Base-by-base conservation (phyloP, 2,888 invertebrate species). In the Lasioglossum malachurum region DNA sequence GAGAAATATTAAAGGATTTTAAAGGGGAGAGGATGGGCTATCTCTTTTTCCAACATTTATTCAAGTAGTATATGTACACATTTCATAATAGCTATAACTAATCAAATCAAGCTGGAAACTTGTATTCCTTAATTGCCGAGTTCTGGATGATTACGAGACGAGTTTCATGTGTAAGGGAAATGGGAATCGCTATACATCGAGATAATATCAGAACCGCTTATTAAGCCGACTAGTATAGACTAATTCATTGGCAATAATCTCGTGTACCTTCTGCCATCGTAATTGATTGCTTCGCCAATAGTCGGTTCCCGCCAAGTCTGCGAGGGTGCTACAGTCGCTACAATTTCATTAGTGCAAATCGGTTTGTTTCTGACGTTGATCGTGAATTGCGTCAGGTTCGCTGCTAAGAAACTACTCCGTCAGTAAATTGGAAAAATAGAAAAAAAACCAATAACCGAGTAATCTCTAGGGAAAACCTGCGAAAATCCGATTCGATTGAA, bases 221-320 rank as follows among this genome's bases (percentile, higher is more conserved):
- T 78, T 75, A 74, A 53, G 4, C 10, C 38, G 38, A 38, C 12
- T 41, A 53, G 53, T n/a, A 38, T n/a, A 53, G 23, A 57, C 16
- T 35, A 23, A 72, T 35, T 64, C 35, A 73, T 2, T 49, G 53
- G 35, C 64, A 78, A 86, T 80, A 84, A 78, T 75, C 64, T 74
- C 64, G 27, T 49, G 12, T 44, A 64, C 44, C 46, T 64, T n/a
- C 7, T 19, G 7, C 14, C 27, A 2, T 4, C 10, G 27, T 67
- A 72, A 75, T 79, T 84, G 78, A 67, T 75, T 72, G 75, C 75
- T 75, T 78, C 57, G 41, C 64, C 64, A 44, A 82, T 53, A 57
- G 31, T 38, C 7, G 19, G 41, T 53, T 49, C 31, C 23, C 35
- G 46, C n/a, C 4, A 35, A n/a, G 23, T 35, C 19, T 49, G 27